phyloP scores from a whole-genome alignment of 2,888 invertebrate genomes.

The Metalampra italica region DNA sequence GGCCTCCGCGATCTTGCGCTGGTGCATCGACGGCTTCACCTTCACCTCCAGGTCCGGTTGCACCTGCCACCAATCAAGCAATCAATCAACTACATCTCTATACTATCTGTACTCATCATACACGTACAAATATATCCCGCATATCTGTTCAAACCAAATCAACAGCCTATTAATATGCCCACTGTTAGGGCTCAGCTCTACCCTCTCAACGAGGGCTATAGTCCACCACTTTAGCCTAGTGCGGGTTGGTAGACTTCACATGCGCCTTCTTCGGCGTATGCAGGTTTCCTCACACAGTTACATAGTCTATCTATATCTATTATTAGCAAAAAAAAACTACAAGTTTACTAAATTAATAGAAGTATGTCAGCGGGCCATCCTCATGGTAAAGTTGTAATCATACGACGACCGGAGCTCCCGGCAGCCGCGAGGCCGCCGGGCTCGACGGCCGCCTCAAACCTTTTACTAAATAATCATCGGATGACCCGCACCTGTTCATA shows the following conservation, averaged over 20 bases:
- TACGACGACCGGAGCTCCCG: conserved; percentile 62
- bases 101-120: not conserved
- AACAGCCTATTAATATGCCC: too few species aligned
- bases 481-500: conserved; percentile 17
- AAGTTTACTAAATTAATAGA: too few species aligned
- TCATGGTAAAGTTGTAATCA: conserved; percentile 65
- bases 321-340: too few species aligned
- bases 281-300: too few species aligned
- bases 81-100: not conserved
- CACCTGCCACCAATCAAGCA: conserved; percentile 45
- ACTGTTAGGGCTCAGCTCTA: too few species aligned
- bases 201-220: too few species aligned
- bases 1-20: conserved; percentile 89
- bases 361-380: conserved; percentile 25
- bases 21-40: conserved; percentile 93
- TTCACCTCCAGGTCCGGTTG: conserved; percentile 96
- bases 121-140: too few species aligned
- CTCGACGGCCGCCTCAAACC: conserved; percentile 74
- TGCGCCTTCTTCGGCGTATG: too few species aligned
- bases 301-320: too few species aligned
- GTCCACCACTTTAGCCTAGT: too few species aligned
- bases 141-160: too few species aligned
- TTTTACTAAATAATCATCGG: conserved; percentile 77
- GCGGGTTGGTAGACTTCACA: too few species aligned
- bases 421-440: conserved; percentile 48